Evolutionary conservation across 2,888 invertebrate genomes (phyloP).

Genomic region (Ennomos erosarius): DNA sequence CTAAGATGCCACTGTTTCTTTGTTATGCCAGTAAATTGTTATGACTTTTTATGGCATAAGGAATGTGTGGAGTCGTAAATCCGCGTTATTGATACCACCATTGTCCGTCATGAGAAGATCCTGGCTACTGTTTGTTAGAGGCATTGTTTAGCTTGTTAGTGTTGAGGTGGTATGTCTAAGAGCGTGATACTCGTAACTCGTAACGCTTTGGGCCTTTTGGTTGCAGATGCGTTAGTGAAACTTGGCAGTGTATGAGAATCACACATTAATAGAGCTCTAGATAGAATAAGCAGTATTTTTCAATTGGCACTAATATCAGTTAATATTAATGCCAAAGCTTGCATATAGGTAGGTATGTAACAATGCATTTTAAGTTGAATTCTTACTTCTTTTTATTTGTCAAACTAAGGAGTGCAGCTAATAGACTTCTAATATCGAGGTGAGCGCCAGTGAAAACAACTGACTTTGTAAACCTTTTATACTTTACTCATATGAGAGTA

Average conservation of each 20-base stretch:
- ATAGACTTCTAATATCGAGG: constrained; percentile 6
- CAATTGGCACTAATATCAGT: constrained; percentile 37
- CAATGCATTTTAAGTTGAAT: no score
- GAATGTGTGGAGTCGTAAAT: constrained; percentile 75
- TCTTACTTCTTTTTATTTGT: no score
- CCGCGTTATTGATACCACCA: constrained; percentile 66
- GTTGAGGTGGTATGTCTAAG: constrained; percentile 56
- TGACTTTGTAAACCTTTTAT: constrained; percentile 5
- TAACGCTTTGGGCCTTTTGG: neutral
- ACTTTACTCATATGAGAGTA: constrained; percentile 11
- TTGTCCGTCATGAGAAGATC: constrained; percentile 65
- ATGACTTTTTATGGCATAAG: constrained; percentile 74
- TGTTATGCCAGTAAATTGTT: constrained; percentile 79
- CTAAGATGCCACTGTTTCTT: constrained; percentile 74
- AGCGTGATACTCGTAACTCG: constrained; percentile 22
- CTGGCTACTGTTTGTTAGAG: constrained; percentile 55
- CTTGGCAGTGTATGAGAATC: neutral
- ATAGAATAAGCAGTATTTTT: constrained; percentile 21
- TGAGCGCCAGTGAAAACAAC: constrained; percentile 16
- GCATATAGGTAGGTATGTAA: no score
- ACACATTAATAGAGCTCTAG: constrained; percentile 1
- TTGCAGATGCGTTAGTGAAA: neutral
- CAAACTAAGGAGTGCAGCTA: no score
- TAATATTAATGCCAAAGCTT: neutral
- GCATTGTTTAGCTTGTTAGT: constrained; percentile 61